Conservation (phyloP, 2,888 invertebrate species). For the Synergus japonicus region DNA sequence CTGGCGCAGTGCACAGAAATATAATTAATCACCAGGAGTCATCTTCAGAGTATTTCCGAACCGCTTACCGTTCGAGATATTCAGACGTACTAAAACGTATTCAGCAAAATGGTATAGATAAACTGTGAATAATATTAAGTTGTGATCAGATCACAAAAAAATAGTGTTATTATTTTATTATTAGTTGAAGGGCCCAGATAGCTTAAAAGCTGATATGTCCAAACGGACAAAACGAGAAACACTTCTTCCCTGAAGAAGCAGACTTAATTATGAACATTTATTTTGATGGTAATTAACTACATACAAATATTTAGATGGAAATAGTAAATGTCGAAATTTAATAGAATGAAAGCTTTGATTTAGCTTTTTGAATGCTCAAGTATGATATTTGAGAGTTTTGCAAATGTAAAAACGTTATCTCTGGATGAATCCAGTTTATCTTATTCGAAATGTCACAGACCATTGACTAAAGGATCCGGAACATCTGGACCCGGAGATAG, state of each 20-base stretch:
- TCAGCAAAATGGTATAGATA: slow-evolving; percentile 34
- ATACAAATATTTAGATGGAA: neutral
- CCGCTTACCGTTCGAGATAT: slow-evolving; percentile 37
- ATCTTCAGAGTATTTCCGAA: slow-evolving; percentile 39
- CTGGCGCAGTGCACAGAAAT: slow-evolving; percentile 29
- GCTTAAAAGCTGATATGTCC: neutral
- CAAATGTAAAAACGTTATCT: slow-evolving; percentile 55
- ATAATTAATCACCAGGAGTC: slow-evolving; percentile 38
- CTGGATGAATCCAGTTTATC: slow-evolving; percentile 49
- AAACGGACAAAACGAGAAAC: too few relatives aligned
- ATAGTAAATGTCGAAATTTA: too few relatives aligned
- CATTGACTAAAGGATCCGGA: slow-evolving; percentile 62
- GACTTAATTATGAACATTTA: too few relatives aligned
- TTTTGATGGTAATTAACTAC: too few relatives aligned
- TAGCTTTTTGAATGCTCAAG: neutral
- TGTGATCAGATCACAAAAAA: slow-evolving; percentile 5
- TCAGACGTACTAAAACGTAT: slow-evolving; percentile 29
- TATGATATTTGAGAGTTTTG: neutral
- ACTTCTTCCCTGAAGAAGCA: too few relatives aligned
- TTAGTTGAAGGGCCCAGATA: too few relatives aligned
- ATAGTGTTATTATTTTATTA: neutral
- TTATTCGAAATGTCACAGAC: slow-evolving; percentile 64
- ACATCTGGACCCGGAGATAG: slow-evolving; percentile 70
- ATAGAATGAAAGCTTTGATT: neutral
- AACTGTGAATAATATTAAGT: slow-evolving; percentile 13